Evolutionary conservation across 2,113 vertebrate species (phyloP).

Genomic region (Girardinichthys multiradiatus): DNA sequence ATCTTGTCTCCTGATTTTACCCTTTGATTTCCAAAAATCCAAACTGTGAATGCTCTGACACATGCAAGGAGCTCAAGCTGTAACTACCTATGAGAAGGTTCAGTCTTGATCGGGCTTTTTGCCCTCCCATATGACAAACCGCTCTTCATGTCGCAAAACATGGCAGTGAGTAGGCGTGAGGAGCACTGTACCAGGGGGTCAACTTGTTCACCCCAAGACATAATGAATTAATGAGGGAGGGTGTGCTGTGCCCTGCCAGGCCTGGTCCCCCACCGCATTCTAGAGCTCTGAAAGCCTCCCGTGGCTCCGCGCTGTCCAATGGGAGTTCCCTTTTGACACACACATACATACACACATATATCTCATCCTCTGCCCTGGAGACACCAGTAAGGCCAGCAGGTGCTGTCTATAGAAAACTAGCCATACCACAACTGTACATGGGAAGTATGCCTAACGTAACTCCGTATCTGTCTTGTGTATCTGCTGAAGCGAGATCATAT

Average conservation of each 20-base stretch:
- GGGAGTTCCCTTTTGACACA: slow-evolving; percentile 47
- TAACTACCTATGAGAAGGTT: slow-evolving; percentile 73
- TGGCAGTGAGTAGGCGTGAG: slow-evolving; percentile 70
- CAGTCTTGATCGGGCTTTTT: slow-evolving; percentile 37
- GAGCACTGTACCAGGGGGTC: slow-evolving; percentile 66
- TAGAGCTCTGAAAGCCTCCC: slow-evolving; percentile 49
- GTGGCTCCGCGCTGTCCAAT: slow-evolving; percentile 61
- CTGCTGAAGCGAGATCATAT: neutral
- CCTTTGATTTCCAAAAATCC: slow-evolving; percentile 7
- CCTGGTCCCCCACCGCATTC: slow-evolving; percentile 48
- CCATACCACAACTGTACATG: slow-evolving; percentile 50
- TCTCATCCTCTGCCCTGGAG: slow-evolving; percentile 41
- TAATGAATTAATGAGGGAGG: slow-evolving; percentile 65
- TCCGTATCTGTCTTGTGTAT: slow-evolving; percentile 5
- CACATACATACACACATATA: slow-evolving; percentile 21
- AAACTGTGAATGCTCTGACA: slow-evolving; percentile 7
- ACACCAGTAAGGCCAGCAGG: slow-evolving; percentile 67
- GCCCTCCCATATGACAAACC: slow-evolving; percentile 66
- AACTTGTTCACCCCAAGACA: slow-evolving; percentile 69
- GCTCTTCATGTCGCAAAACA: slow-evolving; percentile 73
- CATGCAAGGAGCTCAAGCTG: slow-evolving; percentile 9
- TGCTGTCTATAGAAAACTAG: slow-evolving; percentile 75
- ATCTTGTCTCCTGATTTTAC: slow-evolving; percentile 27
- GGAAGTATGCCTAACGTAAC: slow-evolving; percentile 10
- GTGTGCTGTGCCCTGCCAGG: slow-evolving; percentile 46